phyloP scores from a whole-genome alignment of 2,113 vertebrate genomes.

The Erythrocercus mccallii region DNA sequence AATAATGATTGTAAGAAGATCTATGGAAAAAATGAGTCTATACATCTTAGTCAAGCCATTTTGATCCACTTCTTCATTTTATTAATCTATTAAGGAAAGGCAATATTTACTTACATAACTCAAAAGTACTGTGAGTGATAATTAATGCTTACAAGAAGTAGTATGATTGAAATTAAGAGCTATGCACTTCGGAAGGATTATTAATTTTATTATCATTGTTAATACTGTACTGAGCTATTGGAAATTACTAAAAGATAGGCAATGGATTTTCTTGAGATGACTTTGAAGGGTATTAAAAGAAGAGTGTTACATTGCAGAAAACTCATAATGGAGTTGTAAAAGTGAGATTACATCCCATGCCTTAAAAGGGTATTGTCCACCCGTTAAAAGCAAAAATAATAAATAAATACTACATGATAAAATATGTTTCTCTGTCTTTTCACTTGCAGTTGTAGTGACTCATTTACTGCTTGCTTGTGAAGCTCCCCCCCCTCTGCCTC shows the following conservation, averaged over 20 bases:
- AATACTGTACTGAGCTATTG: not conserved
- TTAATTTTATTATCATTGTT: constrained; percentile 29
- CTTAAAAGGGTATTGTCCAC: not conserved
- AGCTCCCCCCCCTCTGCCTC: not conserved
- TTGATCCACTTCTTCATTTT: not conserved
- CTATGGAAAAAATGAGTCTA: not conserved
- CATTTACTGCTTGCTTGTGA: not conserved
- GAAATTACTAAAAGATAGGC: constrained; percentile 37
- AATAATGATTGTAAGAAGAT: not conserved
- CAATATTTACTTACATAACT: constrained; percentile 46
- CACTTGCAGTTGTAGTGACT: not conserved
- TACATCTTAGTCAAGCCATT: not conserved
- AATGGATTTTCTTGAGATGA: constrained; percentile 37
- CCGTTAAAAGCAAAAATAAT: not conserved
- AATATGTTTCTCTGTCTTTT: not conserved
- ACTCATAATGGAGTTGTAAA: constrained; percentile 29
- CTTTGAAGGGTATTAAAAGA: constrained; percentile 10
- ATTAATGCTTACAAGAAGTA: constrained; percentile 27
- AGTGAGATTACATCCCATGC: not conserved
- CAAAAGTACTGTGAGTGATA: not conserved
- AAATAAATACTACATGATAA: not conserved
- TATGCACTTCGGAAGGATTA: constrained; percentile 21
- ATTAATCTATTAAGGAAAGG: not conserved
- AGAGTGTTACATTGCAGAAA: not conserved
- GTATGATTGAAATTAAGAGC: constrained; percentile 1